Conservation (phyloP, 2,113 vertebrate species). For the Falco punctatus region DNA sequence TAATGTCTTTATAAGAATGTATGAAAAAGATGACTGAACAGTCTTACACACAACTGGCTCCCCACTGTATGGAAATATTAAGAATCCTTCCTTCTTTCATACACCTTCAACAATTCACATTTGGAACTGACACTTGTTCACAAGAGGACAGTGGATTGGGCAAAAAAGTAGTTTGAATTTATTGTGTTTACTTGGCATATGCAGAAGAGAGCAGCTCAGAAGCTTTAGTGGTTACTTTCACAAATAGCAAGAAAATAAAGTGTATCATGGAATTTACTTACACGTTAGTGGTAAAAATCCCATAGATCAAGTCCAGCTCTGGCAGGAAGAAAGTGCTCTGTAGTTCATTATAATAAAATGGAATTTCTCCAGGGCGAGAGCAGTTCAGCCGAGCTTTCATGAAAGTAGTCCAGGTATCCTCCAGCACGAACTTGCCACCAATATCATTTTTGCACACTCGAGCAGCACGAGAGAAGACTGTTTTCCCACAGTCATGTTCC, state of each 20-base stretch:
- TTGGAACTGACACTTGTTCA: not conserved
- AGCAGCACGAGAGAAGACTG: slow-evolving; percentile 91
- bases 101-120: not conserved
- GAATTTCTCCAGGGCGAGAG: slow-evolving; percentile 94
- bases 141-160: not conserved
- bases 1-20: not conserved
- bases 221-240: not conserved
- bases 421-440: slow-evolving; percentile 92
- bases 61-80: not conserved
- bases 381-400: slow-evolving; percentile 98
- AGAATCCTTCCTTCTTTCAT: not conserved
- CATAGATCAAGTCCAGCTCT: slow-evolving; percentile 93
- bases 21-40: not conserved
- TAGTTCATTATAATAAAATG: slow-evolving; percentile 94
- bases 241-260: not conserved
- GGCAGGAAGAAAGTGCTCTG: slow-evolving; percentile 95
- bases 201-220: not conserved
- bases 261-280: slow-evolving; percentile 69
- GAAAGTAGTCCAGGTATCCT: slow-evolving; percentile 98
- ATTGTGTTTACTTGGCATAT: not conserved
- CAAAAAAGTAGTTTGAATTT: not conserved
- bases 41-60: not conserved
- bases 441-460: slow-evolving; percentile 97
- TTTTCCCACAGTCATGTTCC: slow-evolving; percentile 95
- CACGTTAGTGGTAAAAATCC: slow-evolving; percentile 98